Base-by-base conservation (phyloP, 2,113 vertebrate species). In the Lampris megalopsis region DNA sequence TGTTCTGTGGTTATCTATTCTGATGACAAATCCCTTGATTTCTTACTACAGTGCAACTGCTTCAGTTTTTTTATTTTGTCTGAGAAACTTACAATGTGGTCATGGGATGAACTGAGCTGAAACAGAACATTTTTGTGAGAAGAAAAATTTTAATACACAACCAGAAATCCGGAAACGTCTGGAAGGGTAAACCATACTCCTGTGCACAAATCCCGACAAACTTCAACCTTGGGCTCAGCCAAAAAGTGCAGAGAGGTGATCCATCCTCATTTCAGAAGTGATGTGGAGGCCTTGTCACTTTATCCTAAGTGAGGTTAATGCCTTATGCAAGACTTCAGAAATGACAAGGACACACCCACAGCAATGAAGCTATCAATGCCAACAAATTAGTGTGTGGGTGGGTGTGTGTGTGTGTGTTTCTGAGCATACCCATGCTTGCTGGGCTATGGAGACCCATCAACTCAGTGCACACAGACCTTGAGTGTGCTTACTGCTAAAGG, bases 151-250 rank as follows among this genome's bases (percentile, higher is more conserved):
- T 72, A 41, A 65, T 68, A 62, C 65, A 50, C 11, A 69, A 62
- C 3, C 9, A 5, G 53, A 64, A 38, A 53, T 56, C 54, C 37
- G 54, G 61, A 71, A 67, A 75, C 42, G 8, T 41, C 62, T 65
- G 63, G n/a, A 47, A 63, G 53, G 61, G 8, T 68, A 68, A 78
- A 71, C 65, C 77, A 63, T 77, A 24, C 54, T n/a, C 40, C 63
- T 69, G 73, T 64, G 24, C 24, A 24, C 24, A 24, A 24, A 24
- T 24, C 24, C 24, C 24, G 73, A 59, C 50, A 53, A 57, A 71
- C 49, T 49, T 72, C 59, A 63, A 54, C 72, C 76, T 79, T 63
- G 62, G 59, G 68, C 68, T 66, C 61, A 73, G 77, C 83, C 60
- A 68, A 48, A 62, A 64, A 41, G 24, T 48, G 40, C 13, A 49